Percentiles rank a stretch among this genome's conserved stretches.
Evolutionary conservation across 2,113 vertebrate species (phyloP).

Genomic region (Psittacara wagleri): DNA sequence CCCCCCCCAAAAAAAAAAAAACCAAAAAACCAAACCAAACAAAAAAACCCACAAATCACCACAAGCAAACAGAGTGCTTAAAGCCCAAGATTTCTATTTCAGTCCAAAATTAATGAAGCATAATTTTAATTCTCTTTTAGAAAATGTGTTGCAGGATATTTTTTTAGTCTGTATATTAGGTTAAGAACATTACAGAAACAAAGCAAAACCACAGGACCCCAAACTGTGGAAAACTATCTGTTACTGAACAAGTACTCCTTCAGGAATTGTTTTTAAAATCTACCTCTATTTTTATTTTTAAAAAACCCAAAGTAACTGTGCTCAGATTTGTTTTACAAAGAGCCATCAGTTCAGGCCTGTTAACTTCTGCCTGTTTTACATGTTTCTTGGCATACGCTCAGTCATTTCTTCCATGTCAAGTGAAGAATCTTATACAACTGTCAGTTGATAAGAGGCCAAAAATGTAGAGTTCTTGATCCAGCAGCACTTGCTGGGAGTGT

Average conservation of each 20-base stretch:
- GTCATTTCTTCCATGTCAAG: not conserved
- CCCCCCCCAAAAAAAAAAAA: no score
- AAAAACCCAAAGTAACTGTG: not conserved
- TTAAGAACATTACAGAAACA: not conserved
- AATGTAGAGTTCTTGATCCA: not conserved
- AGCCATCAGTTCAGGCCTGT: not conserved
- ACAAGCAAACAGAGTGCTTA: not conserved
- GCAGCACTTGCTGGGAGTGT: not conserved
- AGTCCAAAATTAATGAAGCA: not conserved
- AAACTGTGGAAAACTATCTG: not conserved
- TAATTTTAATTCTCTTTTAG: not conserved
- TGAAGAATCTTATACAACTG: fast-evolving
- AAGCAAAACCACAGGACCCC: not conserved
- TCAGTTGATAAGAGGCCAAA: not conserved
- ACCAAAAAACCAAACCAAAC: not conserved
- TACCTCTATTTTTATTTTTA: not conserved
- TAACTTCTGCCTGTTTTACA: not conserved
- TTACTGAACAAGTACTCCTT: not conserved
- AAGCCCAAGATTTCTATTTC: not conserved
- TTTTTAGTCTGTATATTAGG: not conserved
- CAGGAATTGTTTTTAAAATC: not conserved
- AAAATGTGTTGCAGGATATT: not conserved
- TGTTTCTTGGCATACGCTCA: not conserved
- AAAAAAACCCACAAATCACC: fast-evolving
- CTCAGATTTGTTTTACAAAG: not conserved